Base-by-base conservation (phyloP, 2,888 invertebrate genomes). In the Trichogramma dendrolimi region DNA sequence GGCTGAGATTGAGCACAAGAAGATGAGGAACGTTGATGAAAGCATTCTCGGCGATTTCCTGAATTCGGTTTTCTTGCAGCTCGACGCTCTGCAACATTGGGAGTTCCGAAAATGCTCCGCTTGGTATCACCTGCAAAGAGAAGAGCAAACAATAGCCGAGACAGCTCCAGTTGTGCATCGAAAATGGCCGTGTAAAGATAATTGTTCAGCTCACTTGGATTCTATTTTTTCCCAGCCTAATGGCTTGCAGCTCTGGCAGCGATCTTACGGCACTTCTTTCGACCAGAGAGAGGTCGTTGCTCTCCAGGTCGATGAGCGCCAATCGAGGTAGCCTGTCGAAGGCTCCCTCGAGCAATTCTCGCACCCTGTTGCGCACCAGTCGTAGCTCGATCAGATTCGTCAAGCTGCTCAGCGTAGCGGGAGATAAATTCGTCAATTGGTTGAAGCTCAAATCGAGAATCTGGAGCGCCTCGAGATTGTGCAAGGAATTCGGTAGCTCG, bases 1-100 rank as follows among this genome's bases (percentile, higher is more conserved):
- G 84, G 69, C 93, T 93, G 66, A 94, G 79, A 81, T 94, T 94
- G 55, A 94, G 81, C 76, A 91, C 88, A 61, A 92, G 84, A 59
- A 94, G 81, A 55, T 90, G 86, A 0, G 91, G 90, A 38, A 91
- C 85, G 70, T 88, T 86, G 67, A 88, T 86, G 75, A 94, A 93
- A 4, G 91, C 90, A 68, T 87, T 84, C 41, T 84, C 82, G 0
- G 90, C 87, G 66, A 92, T 87, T 70, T 84, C 87, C 69, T 87
- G 85, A 57, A 92, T 79, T 57, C 86, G 84, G 75, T 94, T 93
- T 70, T 92, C 89, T 79, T 92, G 92, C 53, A 93, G 79, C 75
- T 94, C 92, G 8, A 90, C 83, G 56, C 86, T 85, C 76, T 87
- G 86, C 52, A 92, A 80, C 67, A 87, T 84, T 0, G 90, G 90